These are phyloP conservation scores for Nomada fucata DNA, from an alignment of 2,888 invertebrate genomes.

Conservation along the genomic window DNA sequence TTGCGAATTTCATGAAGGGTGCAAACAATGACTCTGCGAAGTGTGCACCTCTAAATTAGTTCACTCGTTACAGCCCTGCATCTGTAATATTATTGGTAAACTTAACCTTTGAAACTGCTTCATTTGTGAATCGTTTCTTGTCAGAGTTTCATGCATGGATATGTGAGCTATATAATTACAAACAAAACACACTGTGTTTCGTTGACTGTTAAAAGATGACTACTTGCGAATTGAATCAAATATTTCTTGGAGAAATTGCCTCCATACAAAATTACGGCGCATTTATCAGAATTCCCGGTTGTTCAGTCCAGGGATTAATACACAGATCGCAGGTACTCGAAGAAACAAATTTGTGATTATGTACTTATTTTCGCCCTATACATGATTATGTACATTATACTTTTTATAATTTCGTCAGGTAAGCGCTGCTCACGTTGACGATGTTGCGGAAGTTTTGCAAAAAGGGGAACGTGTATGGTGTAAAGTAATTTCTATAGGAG, in stretches of 20 bases:
- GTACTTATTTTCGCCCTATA: background rate
- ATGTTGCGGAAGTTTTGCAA: slow-evolving; percentile 82
- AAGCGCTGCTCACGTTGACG: slow-evolving; percentile 80
- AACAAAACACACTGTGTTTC: background rate
- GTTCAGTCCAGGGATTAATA: slow-evolving; percentile 82
- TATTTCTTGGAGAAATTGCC: slow-evolving; percentile 81
- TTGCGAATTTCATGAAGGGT: background rate
- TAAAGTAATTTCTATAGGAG: slow-evolving; percentile 81
- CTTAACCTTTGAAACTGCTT: slow-evolving; percentile 50
- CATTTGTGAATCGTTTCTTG: slow-evolving; percentile 1
- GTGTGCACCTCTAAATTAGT: background rate
- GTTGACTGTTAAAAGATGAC: slow-evolving; percentile 66
- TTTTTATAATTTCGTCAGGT: slow-evolving; percentile 71
- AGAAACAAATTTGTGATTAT: slow-evolving; percentile 12
- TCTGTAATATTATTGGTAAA: slow-evolving; percentile 20
- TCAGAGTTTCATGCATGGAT: background rate
- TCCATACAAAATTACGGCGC: slow-evolving; percentile 84
- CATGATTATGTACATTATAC: slow-evolving; percentile 20
- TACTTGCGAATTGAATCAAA: slow-evolving; percentile 78
- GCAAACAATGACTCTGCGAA: background rate
- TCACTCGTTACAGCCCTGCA: slow-evolving; percentile 42
- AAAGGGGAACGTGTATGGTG: slow-evolving; percentile 84
- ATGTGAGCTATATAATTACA: background rate
- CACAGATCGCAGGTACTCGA: slow-evolving; percentile 80
- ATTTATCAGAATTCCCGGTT: slow-evolving; percentile 83